Percentiles rank a stretch among this genome's conserved stretches.
These are phyloP conservation scores for Rhinolophus sinicus DNA, from an alignment of 2,113 vertebrate genomes.

Conservation along the genomic window DNA sequence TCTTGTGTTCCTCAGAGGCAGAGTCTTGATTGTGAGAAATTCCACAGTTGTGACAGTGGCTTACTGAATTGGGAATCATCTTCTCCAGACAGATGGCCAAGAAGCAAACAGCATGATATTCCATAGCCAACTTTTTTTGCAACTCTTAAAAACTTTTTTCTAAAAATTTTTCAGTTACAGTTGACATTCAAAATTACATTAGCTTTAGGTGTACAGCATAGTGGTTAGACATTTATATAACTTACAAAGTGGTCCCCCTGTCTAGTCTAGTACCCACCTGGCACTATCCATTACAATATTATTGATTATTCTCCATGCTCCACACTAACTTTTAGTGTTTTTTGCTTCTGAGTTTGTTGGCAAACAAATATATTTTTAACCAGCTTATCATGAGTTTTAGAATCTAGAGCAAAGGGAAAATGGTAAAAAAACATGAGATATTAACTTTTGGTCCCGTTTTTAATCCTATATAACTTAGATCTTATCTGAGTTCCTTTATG, in stretches of 20 bases:
- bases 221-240: neutral
- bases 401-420: conserved; percentile 41
- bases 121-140: neutral
- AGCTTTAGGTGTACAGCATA: neutral
- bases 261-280: neutral
- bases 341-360: conserved; percentile 54
- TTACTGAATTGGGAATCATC: neutral
- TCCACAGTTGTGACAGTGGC: neutral
- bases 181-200: neutral
- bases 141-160: neutral
- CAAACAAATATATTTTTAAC: conserved; percentile 14
- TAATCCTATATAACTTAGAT: neutral
- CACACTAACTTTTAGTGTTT: neutral
- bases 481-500: conserved; percentile 6
- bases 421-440: conserved; percentile 52
- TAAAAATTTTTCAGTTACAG: neutral
- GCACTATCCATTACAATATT: neutral
- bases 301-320: neutral
- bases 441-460: conserved; percentile 32
- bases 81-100: neutral
- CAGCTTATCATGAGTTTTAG: neutral
- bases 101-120: neutral
- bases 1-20: neutral
- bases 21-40: neutral
- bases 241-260: neutral